A percentile compares a stretch with the other conserved stretches of the same genome.
Conservation (phyloP, 2,113 vertebrate species). For the Myotis lucifugus region DNA sequence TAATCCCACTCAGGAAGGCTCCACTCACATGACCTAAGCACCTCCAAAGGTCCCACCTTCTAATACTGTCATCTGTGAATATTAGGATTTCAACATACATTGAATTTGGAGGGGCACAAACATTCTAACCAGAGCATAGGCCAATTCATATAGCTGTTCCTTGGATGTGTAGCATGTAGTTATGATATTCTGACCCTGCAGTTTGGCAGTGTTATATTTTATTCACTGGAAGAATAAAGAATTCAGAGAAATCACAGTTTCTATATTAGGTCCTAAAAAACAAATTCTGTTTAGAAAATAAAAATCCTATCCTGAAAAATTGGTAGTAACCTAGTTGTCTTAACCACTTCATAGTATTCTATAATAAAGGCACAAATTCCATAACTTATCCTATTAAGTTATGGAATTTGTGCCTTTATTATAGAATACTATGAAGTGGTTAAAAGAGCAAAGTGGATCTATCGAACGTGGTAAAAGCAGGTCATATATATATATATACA, state of each 20-base stretch:
- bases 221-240: background rate
- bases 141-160: background rate
- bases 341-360: too few relatives aligned
- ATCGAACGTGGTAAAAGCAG: background rate
- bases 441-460: background rate
- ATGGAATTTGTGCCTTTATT: background rate
- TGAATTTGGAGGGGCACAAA: background rate
- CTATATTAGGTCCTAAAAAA: conserved; percentile 12
- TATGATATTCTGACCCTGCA: background rate
- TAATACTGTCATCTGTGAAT: background rate
- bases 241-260: background rate
- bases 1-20: background rate
- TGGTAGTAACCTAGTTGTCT: background rate
- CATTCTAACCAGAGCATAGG: background rate
- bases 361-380: too few relatives aligned
- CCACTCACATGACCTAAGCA: background rate
- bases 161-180: background rate
- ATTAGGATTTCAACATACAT: background rate
- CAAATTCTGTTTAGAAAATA: conserved; percentile 21
- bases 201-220: background rate
- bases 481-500: background rate
- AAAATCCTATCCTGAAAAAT: background rate
- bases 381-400: background rate
- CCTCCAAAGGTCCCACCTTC: background rate
- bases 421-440: background rate